Evolutionary conservation across 2,888 invertebrate genomes (phyloP), one percentile per base, ranked within the genome.

Genomic region (Microctonus brassicae): DNA sequence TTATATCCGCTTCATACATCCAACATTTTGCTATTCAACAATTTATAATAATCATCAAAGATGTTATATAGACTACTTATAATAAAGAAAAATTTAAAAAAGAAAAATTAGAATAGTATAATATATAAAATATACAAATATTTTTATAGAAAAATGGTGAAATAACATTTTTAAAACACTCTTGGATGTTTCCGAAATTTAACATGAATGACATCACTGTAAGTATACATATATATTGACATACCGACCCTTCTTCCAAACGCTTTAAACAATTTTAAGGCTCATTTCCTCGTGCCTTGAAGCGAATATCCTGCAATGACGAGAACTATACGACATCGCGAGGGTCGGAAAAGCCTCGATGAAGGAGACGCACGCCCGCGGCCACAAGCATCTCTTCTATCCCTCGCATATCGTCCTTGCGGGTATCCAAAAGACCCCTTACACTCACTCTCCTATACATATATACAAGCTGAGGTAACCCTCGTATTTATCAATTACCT

Each of bases 261-360:
- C 84, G 85, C 83, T 87, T 87, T 87, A 87, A 87, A 87, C 87
- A 87, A 87, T 87, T 87, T 87, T 87, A 86, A 86, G 87, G 86
- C 86, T 87, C 87, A 87, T 87, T 87, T 87, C 86, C 84, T 83
- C 85, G 47, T 47, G 47, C 81, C 81, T 85, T 85, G 86, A 85
- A 86, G 86, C 84, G 86, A 86, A 86, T 84, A 85, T 86, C 86
- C 86, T 80, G 78, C 72, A 77, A 77, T 47, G 47, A 47, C 47
- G 47, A 47, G 17, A 3, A n/a, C 29, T 29, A 47, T 47, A 20
- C 47, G 47, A 47, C 17, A 7, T 47, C 13, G 5, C n/a, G 64
- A 34, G 52, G 71, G 53, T 47, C 79, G 81, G 78, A 77, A 73
- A 65, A 79, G 75, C 73, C 63, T 58, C 52, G 69, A 73, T 71